Evolutionary conservation across 2,113 vertebrate species (phyloP).

Genomic region (Pyrgilauda ruficollis): DNA sequence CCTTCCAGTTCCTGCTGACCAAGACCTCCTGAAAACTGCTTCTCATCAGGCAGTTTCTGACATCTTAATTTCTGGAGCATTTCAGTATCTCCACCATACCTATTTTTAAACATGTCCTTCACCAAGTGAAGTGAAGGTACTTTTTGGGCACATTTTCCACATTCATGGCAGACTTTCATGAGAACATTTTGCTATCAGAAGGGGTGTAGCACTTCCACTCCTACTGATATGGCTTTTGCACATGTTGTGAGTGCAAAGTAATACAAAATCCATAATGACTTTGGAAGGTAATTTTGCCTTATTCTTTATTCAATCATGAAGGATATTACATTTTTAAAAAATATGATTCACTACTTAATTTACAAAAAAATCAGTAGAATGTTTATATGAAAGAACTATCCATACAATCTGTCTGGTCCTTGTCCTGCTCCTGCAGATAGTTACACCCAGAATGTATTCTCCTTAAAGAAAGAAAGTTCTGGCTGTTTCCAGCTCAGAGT

Average conservation of each 20-base stretch:
- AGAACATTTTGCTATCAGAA: background rate
- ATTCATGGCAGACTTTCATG: background rate
- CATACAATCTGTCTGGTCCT: background rate
- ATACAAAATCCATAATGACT: background rate
- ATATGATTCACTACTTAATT: background rate
- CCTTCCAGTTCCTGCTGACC: background rate
- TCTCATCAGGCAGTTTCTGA: background rate
- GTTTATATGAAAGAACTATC: background rate
- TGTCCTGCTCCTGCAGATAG: background rate
- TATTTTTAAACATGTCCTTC: background rate
- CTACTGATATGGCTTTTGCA: background rate
- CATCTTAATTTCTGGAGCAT: background rate
- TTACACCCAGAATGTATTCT: background rate
- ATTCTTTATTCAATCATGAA: background rate
- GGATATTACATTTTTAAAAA: fast-evolving
- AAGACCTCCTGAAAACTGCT: background rate
- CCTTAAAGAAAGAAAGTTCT: background rate
- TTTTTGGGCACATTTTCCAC: background rate
- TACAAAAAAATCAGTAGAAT: background rate
- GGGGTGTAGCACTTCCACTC: background rate
- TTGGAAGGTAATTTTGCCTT: background rate
- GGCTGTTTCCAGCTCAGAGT: background rate
- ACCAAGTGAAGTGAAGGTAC: background rate
- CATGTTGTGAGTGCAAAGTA: background rate
- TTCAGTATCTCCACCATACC: background rate